A percentile compares a stretch with the other conserved stretches of the same genome.
These are phyloP conservation scores for Brachionus koreanus DNA, from an alignment of 1,140 invertebrate species.

Conservation along the genomic window DNA sequence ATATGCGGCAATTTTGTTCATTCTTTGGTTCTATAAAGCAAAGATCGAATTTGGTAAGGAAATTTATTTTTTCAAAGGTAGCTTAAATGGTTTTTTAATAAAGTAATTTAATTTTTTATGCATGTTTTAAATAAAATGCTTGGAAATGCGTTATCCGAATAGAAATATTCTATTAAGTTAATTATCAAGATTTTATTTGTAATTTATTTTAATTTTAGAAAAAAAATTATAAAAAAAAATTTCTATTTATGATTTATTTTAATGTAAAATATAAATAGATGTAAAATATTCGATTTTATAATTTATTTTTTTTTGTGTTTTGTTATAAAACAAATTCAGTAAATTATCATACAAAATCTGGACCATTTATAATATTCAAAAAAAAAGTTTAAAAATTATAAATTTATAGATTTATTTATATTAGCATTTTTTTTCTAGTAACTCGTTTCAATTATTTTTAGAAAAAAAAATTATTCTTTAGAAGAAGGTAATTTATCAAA, in stretches of 20 bases:
- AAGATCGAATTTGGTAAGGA: background rate
- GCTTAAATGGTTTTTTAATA: too few species aligned
- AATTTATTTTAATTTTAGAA: slow-evolving; percentile 2
- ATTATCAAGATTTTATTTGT: slow-evolving; percentile 5
- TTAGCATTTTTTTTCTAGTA: background rate
- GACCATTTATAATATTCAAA: slow-evolving; percentile 1
- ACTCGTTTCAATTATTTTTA: background rate
- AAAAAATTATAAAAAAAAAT: background rate
- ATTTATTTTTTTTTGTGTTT: background rate
- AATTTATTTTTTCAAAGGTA: too few species aligned
- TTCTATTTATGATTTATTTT: background rate
- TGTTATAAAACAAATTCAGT: slow-evolving; percentile 4
- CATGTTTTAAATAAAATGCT: too few species aligned
- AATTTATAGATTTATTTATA: background rate
- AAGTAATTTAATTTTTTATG: too few species aligned
- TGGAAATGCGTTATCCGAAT: background rate
- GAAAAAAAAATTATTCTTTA: background rate
- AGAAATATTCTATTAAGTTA: background rate
- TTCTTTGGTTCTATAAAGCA: background rate
- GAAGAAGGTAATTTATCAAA: background rate
- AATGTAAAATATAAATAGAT: slow-evolving; percentile 5
- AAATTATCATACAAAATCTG: background rate
- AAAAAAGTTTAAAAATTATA: background rate
- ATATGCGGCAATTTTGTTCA: background rate
- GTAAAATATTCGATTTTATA: slow-evolving; percentile 10